Conservation (phyloP, 2,888 invertebrate genomes). For the Dioctria linearis region DNA sequence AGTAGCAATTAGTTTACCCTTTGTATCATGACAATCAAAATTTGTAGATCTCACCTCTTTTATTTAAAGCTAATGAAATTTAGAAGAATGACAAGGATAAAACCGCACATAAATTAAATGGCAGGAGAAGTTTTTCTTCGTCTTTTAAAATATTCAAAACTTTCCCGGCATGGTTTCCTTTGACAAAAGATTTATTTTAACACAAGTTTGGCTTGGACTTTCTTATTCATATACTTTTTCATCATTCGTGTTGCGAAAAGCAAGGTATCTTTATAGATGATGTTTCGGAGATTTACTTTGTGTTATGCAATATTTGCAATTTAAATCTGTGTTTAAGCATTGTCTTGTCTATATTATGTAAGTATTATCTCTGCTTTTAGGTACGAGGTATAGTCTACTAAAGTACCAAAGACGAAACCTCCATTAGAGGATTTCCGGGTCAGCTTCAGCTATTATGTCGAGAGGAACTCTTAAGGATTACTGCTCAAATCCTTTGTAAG, state of each 20-base stretch:
- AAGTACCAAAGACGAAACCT: background rate
- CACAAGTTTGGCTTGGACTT: background rate
- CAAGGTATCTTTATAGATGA: background rate
- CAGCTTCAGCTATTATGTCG: constrained; percentile 10
- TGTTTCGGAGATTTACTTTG: background rate
- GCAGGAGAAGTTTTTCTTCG: background rate
- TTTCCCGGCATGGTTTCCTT: constrained; percentile 9
- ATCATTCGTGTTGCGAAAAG: background rate
- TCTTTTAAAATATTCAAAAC: constrained; percentile 18
- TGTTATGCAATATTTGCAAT: background rate
- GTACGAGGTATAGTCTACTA: background rate
- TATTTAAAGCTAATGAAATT: constrained; percentile 3
- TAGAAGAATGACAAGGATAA: background rate
- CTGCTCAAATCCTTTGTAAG: background rate
- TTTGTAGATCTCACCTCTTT: background rate
- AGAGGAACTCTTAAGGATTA: background rate
- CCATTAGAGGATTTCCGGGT: constrained; percentile 2
- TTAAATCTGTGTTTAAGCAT: constrained; percentile 2
- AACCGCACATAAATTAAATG: constrained; percentile 10
- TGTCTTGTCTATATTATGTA: background rate
- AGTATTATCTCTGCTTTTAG: background rate
- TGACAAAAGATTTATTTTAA: constrained; percentile 23
- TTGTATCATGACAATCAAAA: background rate
- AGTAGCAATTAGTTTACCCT: too few relatives aligned
- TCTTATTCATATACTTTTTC: constrained; percentile 3